These are phyloP conservation scores for Plebejus melissa DNA, from an alignment of 2,888 invertebrate genomes.

Conservation along the genomic window DNA sequence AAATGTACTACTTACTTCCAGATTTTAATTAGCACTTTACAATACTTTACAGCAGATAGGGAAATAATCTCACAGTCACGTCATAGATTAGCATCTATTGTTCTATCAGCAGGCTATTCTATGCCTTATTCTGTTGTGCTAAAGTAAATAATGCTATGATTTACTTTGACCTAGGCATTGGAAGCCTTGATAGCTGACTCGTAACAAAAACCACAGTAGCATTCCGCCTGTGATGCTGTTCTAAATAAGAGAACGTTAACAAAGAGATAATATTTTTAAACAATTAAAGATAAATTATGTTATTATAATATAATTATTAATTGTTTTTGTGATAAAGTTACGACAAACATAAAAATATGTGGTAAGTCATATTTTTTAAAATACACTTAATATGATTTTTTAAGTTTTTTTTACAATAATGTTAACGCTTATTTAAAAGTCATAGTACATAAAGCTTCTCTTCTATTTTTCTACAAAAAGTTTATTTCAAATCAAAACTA, in stretches of 20 bases:
- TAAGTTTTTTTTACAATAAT: too few relatives aligned
- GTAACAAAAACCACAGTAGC: constrained; percentile 1
- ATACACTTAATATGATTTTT: too few relatives aligned
- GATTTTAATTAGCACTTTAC: constrained; percentile 7
- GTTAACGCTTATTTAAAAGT: too few relatives aligned
- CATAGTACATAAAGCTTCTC: too few relatives aligned
- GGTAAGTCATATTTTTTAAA: not conserved
- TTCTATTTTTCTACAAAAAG: not conserved
- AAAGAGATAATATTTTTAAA: not conserved
- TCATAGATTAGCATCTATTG: constrained; percentile 8
- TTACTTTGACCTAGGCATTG: not conserved
- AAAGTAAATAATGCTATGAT: not conserved
- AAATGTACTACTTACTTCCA: not conserved
- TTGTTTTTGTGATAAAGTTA: not conserved
- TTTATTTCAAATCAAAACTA: too few relatives aligned
- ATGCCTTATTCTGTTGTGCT: not conserved
- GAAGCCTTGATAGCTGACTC: constrained; percentile 11
- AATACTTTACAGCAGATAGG: constrained; percentile 7
- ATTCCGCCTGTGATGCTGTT: not conserved
- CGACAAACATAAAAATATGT: not conserved
- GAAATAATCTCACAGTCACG: constrained; percentile 22
- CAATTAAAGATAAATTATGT: not conserved
- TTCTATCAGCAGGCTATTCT: not conserved
- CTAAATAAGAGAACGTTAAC: not conserved
- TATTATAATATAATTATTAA: not conserved